Evolutionary conservation across 2,888 invertebrate genomes (phyloP), one percentile per base, ranked within the genome.

Genomic region (Phortica magna): DNA sequence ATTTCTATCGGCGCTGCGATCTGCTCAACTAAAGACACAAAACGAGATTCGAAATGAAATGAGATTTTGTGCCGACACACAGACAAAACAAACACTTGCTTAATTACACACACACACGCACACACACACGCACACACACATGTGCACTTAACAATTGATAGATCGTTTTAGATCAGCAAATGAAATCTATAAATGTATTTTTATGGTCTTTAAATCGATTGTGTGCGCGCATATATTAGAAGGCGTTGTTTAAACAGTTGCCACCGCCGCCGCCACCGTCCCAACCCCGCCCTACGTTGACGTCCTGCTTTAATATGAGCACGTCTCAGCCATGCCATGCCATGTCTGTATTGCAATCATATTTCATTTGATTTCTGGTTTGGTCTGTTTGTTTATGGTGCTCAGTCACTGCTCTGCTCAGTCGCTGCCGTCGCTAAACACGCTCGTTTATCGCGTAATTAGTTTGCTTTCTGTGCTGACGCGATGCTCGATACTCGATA

Each of bases 141-240:
- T 78, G 53, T 72, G 55, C 22, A 43, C 68, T 42, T 31, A 31
- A 31, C 31, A 31, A 31, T 31, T 31, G 31, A 31, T 31, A 31
- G 31, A 31, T 31, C 31, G 31, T 31, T 61, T 82, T 81, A 76
- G 83, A 89, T 88, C 89, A 85, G 86, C 81, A 88, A 87, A 89
- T 84, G 87, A 88, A 85, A 89, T 88, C 88, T 88, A 84, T 86
- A 86, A 87, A 83, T 83, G 83, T 87, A 88, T 84, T 89, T 85
- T 88, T 89, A 88, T 88, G 88, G 88, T 85, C 88, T 87, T 89
- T 89, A 88, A 88, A 88, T 88, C 89, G 88, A 88, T 87, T 89
- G 84, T 78, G 59, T 57, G 61, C 31, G 73, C 76, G 39, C 41
- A 75, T 73, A 48, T 12, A 31, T 17, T 53, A 12, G 7, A 64